Evolutionary conservation across 2,797 vertebrate genomes (phyloP).

Genomic region (Squalus acanthias): DNA sequence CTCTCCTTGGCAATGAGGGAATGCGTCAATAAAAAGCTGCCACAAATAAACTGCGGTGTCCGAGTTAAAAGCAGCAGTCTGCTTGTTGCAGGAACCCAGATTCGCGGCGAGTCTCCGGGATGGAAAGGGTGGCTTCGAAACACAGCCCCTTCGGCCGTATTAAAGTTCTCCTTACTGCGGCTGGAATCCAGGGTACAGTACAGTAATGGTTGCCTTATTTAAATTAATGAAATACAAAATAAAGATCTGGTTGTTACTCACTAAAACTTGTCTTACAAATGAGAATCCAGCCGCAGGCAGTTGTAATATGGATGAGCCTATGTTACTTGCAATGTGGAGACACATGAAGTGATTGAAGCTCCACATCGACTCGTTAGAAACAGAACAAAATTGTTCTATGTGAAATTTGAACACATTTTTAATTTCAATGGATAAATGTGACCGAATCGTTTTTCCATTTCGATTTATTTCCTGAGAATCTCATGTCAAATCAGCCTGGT

Average conservation of each 20-base stretch:
- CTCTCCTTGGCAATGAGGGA: background rate
- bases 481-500: background rate
- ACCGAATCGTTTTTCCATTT: background rate
- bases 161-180: too few relatives aligned
- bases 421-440: background rate
- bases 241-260: too few relatives aligned
- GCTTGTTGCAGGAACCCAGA: background rate
- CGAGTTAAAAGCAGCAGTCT: background rate
- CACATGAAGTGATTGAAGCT: too few relatives aligned
- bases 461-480: background rate
- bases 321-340: too few relatives aligned
- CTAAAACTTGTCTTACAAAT: too few relatives aligned
- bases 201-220: too few relatives aligned
- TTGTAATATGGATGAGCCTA: too few relatives aligned
- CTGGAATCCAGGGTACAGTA: too few relatives aligned
- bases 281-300: too few relatives aligned
- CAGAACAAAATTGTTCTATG: background rate
- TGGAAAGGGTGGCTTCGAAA: background rate
- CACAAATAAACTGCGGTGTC: conserved; percentile 2
- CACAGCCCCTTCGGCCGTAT: background rate
- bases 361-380: background rate
- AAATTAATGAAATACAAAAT: too few relatives aligned
- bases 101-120: background rate
- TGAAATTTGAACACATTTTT: background rate
- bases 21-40: background rate